A percentile compares a stretch with the other conserved stretches of the same genome.
These are phyloP conservation scores for Arenicola marina DNA, from an alignment of 2,888 invertebrate species.

Conservation along the genomic window DNA sequence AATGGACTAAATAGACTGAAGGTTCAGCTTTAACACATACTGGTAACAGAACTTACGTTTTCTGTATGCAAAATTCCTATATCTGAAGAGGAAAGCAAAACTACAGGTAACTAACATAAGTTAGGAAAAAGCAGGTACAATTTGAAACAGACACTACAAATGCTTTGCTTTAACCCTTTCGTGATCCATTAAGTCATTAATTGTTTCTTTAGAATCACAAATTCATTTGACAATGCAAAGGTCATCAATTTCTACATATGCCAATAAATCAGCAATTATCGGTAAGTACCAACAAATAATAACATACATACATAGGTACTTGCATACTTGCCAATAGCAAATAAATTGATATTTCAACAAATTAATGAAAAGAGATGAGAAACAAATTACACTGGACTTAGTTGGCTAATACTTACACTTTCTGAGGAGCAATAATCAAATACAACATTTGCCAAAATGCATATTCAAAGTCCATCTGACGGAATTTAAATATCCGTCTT, in stretches of 20 bases:
- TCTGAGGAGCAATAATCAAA: constrained; percentile 90
- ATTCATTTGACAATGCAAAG: neutral
- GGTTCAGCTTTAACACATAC: neutral
- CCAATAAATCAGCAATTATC: too few relatives aligned
- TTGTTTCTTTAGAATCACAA: neutral
- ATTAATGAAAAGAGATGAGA: neutral
- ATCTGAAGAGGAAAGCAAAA: constrained; percentile 60
- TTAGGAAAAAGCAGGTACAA: too few relatives aligned
- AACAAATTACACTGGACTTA: neutral
- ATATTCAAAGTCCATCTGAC: constrained; percentile 99
- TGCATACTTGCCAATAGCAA: neutral
- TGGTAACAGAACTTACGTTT: constrained; percentile 76
- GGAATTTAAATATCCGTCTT: constrained; percentile 72
- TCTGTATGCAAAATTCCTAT: constrained; percentile 93
- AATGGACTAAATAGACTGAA: too few relatives aligned
- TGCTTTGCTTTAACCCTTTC: too few relatives aligned
- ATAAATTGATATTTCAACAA: neutral
- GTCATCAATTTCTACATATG: neutral
- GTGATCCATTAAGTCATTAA: too few relatives aligned
- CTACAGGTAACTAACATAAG: neutral
- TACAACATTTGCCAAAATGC: constrained; percentile 99
- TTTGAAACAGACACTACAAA: too few relatives aligned
- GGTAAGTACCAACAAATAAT: neutral
- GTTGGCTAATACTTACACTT: constrained; percentile 68
- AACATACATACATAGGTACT: neutral